Evolutionary conservation across 2,888 invertebrate genomes (phyloP), one percentile per base, ranked within the genome.

Genomic region (Ephialtes manifestator): DNA sequence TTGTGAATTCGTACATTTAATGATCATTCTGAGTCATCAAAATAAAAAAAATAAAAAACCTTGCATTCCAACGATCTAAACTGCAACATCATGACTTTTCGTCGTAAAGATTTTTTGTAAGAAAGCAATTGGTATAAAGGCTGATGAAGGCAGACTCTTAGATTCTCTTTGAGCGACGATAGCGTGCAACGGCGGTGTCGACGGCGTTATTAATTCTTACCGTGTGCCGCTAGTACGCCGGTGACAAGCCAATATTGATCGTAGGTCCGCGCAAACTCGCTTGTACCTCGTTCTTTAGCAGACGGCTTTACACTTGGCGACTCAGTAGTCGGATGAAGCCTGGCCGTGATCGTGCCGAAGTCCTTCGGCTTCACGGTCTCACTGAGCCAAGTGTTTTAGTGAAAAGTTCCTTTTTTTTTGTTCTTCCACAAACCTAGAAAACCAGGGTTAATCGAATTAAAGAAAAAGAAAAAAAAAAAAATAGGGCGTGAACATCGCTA

Each of bases 211-310:
- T 76, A 75, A 35, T 48, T 51, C 35, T 75, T 31, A 48, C 35
- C 51, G 35, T 48, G 39, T 11, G 35, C 5, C 65, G 18, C 7
- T 46, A n/a, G 60, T 46, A 18, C n/a, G 68, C 43, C 71, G 65
- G 60, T 31, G 60, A 68, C 76, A 53, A 55, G 65, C 72, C 35
- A 77, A 83, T 85, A 85, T 85, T 85, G 85, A 85, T 85, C 83
- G 85, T 46, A 24, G 31, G 35, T 71, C 51, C 65, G 85, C 85
- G 85, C 85, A 83, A 77, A 71, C 75, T 65, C 82, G 60, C 46
- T 74, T 51, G 31, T 28, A 35, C 24, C 39, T 28, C 58, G 43
- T 58, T 43, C 46, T 74, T 24, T 46, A 10, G 39, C 18, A n/a
- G 63, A 18, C 60, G 18, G 48, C 13, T 60, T 31, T 20, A 48